Evolutionary conservation across 2,888 invertebrate species (phyloP), one percentile per base, ranked within the genome.

Genomic region (Trissoscelio sp.): DNA sequence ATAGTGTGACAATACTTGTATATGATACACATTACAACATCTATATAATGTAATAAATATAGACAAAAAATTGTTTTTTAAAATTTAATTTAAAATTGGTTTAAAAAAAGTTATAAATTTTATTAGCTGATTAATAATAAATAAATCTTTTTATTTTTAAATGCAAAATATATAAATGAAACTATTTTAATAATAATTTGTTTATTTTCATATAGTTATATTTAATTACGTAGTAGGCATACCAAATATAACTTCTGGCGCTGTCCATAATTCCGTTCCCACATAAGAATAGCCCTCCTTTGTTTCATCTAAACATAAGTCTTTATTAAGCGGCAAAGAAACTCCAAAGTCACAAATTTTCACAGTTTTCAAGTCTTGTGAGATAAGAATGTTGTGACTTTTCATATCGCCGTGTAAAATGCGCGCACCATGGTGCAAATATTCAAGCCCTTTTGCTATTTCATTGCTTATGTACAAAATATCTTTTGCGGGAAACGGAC

Each of bases 301-400:
- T 9, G 92, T 90, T 46, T 91, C 91, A 11, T 92, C 91, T 79
- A 93, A 92, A 85, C 95, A 93, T 20, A 96, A 88, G 1, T 92
- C 93, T 79, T 94, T 92, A 51, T 94, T 94, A 1, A 97, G 89
- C 0, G 95, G 95, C 79, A 96, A 86, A 20, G 95, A 94, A n/a
- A 96, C 96, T 2, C 97, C 97, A 89, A 97, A 97, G 91, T 97
- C 97, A 86, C 97, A 96, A 14, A 97, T 91, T 90, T 97, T 97
- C 83, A 96, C 95, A 0, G 93, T 92, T 24, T 93, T 93, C 89
- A 96, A 96, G 88, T 96, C 94, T 9, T 94, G 95, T 83, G 96
- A 96, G 0, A 97, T 93, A 0, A 97, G 92, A 44, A 97, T 92
- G 88, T 97, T 97, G 88, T 94, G 95, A 0, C 97, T 97, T 91